Percentiles rank a stretch among this genome's conserved stretches.
Evolutionary conservation across 2,113 vertebrate species (phyloP).

Genomic region (Petrocephalus microphthalmus): DNA sequence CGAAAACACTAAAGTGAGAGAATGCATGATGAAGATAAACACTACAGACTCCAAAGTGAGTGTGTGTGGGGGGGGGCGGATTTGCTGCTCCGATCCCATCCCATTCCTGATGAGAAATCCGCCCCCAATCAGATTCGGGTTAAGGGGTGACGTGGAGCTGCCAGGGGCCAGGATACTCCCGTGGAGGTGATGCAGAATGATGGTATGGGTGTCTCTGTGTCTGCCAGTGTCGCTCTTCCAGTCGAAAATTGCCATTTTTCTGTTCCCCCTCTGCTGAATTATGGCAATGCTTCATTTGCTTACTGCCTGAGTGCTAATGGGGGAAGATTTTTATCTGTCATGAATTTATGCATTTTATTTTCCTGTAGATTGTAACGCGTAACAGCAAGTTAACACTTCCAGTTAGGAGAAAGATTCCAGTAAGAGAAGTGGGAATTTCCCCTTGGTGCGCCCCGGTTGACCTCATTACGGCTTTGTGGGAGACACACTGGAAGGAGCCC

Average conservation of each 20-base stretch:
- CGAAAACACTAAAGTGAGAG: neutral
- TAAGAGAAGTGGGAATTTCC: constrained; percentile 26
- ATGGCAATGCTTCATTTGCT: neutral
- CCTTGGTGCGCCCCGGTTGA: constrained; percentile 5
- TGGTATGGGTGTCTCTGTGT: constrained; percentile 34
- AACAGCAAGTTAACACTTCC: constrained; percentile 6
- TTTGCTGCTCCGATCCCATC: constrained; percentile 35
- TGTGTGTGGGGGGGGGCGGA: constrained; percentile 19
- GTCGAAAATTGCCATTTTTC: constrained; percentile 3
- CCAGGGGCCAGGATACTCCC: constrained; percentile 34
- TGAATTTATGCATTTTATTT: constrained; percentile 16
- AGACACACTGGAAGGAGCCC: neutral
- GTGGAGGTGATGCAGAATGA: constrained; percentile 36
- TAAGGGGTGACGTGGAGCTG: constrained; percentile 48
- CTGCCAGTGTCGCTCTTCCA: constrained; percentile 26
- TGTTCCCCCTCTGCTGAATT: neutral
- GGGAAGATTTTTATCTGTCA: neutral
- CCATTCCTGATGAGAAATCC: constrained; percentile 51
- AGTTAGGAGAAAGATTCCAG: neutral
- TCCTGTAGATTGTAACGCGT: neutral
- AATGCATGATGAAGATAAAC: neutral
- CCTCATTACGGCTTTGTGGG: constrained; percentile 18
- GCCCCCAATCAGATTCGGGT: constrained; percentile 34
- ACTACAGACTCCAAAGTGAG: neutral
- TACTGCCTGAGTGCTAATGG: neutral